A percentile compares a stretch with the other conserved stretches of the same genome.
These are phyloP conservation scores for Papilio polyxenes DNA, from an alignment of 1,140 invertebrate species.

Conservation along the genomic window DNA sequence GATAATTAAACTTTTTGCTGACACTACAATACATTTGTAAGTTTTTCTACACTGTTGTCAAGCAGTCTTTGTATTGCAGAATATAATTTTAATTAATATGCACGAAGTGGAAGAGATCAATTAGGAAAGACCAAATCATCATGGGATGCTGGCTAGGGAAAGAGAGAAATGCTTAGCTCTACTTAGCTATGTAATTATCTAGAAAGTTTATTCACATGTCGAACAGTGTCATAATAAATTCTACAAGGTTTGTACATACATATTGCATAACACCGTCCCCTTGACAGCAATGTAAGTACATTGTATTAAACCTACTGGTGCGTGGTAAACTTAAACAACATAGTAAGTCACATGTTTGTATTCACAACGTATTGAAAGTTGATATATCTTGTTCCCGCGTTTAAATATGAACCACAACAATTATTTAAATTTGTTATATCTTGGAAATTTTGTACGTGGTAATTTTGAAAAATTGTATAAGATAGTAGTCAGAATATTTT, in stretches of 20 bases:
- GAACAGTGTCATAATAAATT: background rate
- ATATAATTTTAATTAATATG: background rate
- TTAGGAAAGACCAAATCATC: too few species aligned
- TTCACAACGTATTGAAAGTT: background rate
- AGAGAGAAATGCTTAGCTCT: too few species aligned
- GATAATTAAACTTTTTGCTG: background rate
- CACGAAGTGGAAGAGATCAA: too few species aligned
- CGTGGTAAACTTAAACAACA: background rate
- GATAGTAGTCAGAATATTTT: too few species aligned
- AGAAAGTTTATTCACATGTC: too few species aligned
- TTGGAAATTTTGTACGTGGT: background rate
- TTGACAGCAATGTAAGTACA: background rate
- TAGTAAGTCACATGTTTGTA: background rate
- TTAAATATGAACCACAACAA: background rate
- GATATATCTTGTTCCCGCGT: background rate
- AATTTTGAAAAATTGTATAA: too few species aligned
- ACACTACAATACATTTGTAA: background rate
- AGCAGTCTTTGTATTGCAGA: background rate
- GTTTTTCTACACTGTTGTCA: background rate
- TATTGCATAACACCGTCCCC: too few species aligned
- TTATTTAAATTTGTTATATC: background rate
- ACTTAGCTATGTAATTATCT: too few species aligned
- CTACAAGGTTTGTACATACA: background rate
- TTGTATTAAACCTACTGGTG: background rate
- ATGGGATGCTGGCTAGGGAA: too few species aligned